Evolutionary conservation across 2,888 invertebrate species (phyloP), one percentile per base, ranked within the genome.

Genomic region (Phyllotreta striolata): DNA sequence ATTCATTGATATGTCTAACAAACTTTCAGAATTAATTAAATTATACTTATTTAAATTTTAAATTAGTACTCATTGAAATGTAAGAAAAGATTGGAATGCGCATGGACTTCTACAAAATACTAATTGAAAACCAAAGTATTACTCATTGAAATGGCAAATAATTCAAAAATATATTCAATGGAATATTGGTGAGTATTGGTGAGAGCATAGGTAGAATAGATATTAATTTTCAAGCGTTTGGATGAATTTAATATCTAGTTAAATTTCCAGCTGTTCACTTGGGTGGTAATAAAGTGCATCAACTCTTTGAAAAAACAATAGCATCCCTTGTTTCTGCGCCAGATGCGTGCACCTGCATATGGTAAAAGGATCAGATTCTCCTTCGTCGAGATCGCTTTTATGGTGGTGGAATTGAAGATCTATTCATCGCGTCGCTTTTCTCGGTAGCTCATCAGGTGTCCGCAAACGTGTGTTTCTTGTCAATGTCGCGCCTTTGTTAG

Each of bases 341-440:
- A 57, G 43, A 57, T 57, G 46, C 46, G 46, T 46, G 56, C 55
- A 56, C 55, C 55, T 56, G 55, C 56, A 46, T 57, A 57, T n/a
- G 7, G 44, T 13, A 57, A 35, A 38, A 57, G 46, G 56, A 57
- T 57, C 56, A 57, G 56, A 57, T 57, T 57, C 46, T 38, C 24
- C 44, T 46, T 44, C 41, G 14, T n/a, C 5, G 7, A 7, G 10
- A 44, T 41, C 44, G 10, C 44, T 57, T 57, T 35, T 7, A 57
- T 57, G 46, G 37, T 57, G 39, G 46, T 57, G 47, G 14, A 56
- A 46, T 47, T 38, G 37, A 46, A 10, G 38, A 57, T 52, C 52
- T 52, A 52, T 52, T 52, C 52, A 57, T 5, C 7, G 9, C 5
- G n/a, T n/a, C 13, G 9, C 24, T 38, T 10, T 43, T 57, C 44